Percentiles rank a stretch among this genome's conserved stretches.
Evolutionary conservation across 2,113 vertebrate species (phyloP).

Genomic region (Bothrops jararaca): DNA sequence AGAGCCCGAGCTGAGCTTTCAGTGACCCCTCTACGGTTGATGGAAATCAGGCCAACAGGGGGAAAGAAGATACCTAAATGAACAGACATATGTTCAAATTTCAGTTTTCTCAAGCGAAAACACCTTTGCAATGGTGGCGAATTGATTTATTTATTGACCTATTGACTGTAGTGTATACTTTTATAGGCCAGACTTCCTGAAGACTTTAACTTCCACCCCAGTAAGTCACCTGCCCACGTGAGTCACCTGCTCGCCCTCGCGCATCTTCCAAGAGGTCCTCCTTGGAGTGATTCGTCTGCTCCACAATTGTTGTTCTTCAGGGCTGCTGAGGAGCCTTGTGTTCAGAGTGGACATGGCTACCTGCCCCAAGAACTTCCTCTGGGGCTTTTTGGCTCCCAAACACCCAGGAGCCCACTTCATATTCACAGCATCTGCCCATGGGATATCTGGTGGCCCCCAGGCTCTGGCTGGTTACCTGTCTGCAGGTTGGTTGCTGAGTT

Average conservation of each 20-base stretch:
- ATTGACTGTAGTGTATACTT: background rate
- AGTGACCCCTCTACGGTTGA: too few relatives aligned
- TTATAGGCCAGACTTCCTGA: background rate
- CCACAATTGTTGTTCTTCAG: background rate
- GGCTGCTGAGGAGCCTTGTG: background rate
- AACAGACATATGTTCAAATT: background rate
- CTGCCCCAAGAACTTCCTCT: background rate
- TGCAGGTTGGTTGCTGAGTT: too few relatives aligned
- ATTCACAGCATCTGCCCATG: background rate
- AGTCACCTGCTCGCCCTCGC: too few relatives aligned
- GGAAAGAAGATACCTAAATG: background rate
- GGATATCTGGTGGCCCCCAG: background rate
- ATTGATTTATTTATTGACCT: background rate
- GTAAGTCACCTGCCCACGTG: background rate
- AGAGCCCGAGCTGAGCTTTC: background rate
- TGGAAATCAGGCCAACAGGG: background rate
- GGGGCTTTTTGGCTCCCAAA: background rate
- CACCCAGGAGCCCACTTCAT: background rate
- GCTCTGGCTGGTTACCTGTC: background rate
- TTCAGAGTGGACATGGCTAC: background rate
- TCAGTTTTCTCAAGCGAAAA: background rate
- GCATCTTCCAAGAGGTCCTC: background rate
- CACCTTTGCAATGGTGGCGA: too few relatives aligned
- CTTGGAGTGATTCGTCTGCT: background rate
- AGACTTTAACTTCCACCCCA: background rate